Conservation (phyloP, 2,113 vertebrate genomes). For the Hyperopisus bebe region DNA sequence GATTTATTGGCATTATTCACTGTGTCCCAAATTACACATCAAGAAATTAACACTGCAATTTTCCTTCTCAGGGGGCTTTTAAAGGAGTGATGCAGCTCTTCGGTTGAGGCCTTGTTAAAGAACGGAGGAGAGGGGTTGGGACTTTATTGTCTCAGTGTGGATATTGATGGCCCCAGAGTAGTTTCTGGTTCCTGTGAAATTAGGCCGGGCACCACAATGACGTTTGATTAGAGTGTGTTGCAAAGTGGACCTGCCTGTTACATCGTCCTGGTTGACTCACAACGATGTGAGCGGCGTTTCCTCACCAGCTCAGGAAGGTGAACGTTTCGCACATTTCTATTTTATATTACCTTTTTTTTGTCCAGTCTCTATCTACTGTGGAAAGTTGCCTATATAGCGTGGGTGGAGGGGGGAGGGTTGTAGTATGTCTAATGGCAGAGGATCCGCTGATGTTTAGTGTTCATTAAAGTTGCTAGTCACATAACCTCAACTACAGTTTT, state of each 20-base stretch:
- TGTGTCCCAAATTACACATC: slow-evolving; percentile 21
- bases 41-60: slow-evolving; percentile 23
- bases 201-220: slow-evolving; percentile 13
- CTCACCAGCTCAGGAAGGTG: neutral
- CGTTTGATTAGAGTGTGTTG: slow-evolving; percentile 15
- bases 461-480: neutral
- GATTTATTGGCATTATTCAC: slow-evolving; percentile 27
- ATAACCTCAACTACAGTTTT: neutral
- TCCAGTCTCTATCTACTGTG: neutral
- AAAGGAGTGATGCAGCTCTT: neutral
- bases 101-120: neutral
- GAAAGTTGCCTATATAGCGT: neutral
- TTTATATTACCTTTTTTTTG: neutral
- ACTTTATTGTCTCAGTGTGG: slow-evolving; percentile 10
- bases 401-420: neutral
- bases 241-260: neutral
- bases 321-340: neutral
- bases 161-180: slow-evolving; percentile 14
- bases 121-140: neutral
- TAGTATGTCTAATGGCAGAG: neutral
- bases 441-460: neutral
- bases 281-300: neutral
- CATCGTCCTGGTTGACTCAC: neutral
- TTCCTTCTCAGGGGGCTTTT: slow-evolving; percentile 13
- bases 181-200: neutral